Evolutionary conservation across 2,888 invertebrate genomes (phyloP), one percentile per base, ranked within the genome.

Genomic region (Oligia fasciuncula): DNA sequence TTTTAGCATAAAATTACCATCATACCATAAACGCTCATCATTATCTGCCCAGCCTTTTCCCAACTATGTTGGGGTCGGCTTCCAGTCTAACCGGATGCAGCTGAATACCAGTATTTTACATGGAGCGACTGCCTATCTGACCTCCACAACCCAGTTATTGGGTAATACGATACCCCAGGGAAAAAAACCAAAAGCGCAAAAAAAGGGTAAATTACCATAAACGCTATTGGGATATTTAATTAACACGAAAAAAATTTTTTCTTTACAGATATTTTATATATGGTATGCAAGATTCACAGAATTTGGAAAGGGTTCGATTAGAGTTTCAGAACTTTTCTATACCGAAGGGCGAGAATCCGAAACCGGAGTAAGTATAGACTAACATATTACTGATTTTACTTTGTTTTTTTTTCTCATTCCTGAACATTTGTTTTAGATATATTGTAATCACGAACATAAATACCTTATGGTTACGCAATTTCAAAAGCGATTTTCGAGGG

Each of bases 261-360:
- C 5, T 35, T 96, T 96, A 43, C 94, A 97, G 97, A 97, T 99
- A 99, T 97, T 99, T 99, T 97, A 98, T 99, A 96, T 99, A 99
- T 96, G 99, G 99, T 91, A 98, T 99, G 98, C 99, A 99, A 97
- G 99, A 99, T 97, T 98, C 98, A 86, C 99, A 99, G 95, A 98
- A 99, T 96, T 97, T 99, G 94, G 99, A 99, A 96, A 98, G 99
- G 93, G 99, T 99, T 85, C 98, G 98, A 88, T 97, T 99, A 90
- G 98, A 98, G 93, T 99, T 99, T 95, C 97, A 98, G 87, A 98
- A 98, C 94, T 99, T 99, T 97, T 98, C 98, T 94, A 99, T 99
- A 97, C 98, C 99, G 74, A 98, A 98, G 95, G 98, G 98, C 89
- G 97, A 98, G 86, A 98, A 98, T 91, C 96, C 96, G 81, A 96